Base-by-base conservation (phyloP, 2,797 vertebrate species). In the Pyrocephalus nanus region DNA sequence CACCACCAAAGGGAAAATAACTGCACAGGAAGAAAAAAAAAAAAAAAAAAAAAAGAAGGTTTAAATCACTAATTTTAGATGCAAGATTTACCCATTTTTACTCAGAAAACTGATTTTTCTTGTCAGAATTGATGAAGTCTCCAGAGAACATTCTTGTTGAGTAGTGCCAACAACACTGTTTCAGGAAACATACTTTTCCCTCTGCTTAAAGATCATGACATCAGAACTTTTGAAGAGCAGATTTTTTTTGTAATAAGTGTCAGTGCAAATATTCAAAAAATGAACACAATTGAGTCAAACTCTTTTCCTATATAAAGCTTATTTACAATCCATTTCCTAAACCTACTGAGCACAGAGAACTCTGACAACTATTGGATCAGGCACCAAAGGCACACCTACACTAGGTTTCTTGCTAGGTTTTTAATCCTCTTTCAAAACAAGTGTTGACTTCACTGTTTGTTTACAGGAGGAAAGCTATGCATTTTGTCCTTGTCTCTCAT, bases 11-110 rank as follows among this genome's bases (percentile, higher is more conserved):
- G 8, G 18, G 6, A 79, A 75, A 78, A 78, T 34, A 1, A 32
- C 21, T 42, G 8, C 57, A 29, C 3, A 30, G 6, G 12, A 40
- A 9, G 2, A 5, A 16, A 2, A 51, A 38, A 26, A 7, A 5
- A 19, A 27, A 2, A 50, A n/a, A n/a, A 5, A 16, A 2, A 51
- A 38, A 26, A 7, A 5, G 17, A 27, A 2, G 47, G 7, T 43
- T 60, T 38, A 84, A 71, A 2, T 11, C 26, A 72, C 7, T 27
- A 26, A 32, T 75, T 77, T 79, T 53, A 67, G 9, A 36, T 50
- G 9, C 3, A 76, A 55, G 7, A 36, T 57, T 75, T 86, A 45
- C 3, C 2, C 10, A 38, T 38, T 30, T 62, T 62, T 25, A 38
- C 7, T 47, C n/a, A 73, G 27, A 43, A 88, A 83, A 32, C 16